Base-by-base conservation (phyloP, 2,888 invertebrate genomes). In the Mallateleia sp. region DNA sequence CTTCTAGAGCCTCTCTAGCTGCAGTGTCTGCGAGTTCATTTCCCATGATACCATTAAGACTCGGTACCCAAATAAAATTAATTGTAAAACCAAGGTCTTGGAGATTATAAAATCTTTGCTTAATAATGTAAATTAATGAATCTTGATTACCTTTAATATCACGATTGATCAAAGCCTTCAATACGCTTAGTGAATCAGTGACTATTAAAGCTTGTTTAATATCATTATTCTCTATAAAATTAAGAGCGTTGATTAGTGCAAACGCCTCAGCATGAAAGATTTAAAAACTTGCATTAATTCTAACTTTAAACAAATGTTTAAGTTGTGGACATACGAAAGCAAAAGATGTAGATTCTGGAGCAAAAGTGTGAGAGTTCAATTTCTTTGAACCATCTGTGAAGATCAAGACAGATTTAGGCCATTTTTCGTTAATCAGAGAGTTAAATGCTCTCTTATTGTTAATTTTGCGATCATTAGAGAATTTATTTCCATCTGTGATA, bases 261-360 rank as follows among this genome's bases (percentile, higher is more conserved):
- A 24, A 54, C 25, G 54, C 54, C 25, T 54, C 54, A 7, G 54
- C 54, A 9, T 54, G 54, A 54, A 54, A 54, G 9, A 54, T 54
- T 2, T 22, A 54, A 54, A 15, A 54, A 1, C 14, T 24, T 5
- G 2, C 1, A 25, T 54, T 24, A 24, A 54, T 54, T 24, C 25
- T 54, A 22, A 11, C 9, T 24, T 24, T 54, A 54, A 24, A 24
- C 9, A 4, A 24, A 1, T 54, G 9, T 14, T 3, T 5, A 2
- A 54, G 3, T 11, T 9, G 1, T 5, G 54, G 54, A 24, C 54
- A 54, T 5, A 24, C 24, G 1, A 54, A 25, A 54, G 54, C 54
- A 54, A 15, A 54, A 25, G 54, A 22, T 1, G 54, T 14, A 25
- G 2, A 54, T 7, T n/a, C 25, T 3, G 25, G 54, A 1, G 14